Evolutionary conservation across 2,888 invertebrate species (phyloP), one percentile per base, ranked within the genome.

Genomic region (Epinotia demarniana): DNA sequence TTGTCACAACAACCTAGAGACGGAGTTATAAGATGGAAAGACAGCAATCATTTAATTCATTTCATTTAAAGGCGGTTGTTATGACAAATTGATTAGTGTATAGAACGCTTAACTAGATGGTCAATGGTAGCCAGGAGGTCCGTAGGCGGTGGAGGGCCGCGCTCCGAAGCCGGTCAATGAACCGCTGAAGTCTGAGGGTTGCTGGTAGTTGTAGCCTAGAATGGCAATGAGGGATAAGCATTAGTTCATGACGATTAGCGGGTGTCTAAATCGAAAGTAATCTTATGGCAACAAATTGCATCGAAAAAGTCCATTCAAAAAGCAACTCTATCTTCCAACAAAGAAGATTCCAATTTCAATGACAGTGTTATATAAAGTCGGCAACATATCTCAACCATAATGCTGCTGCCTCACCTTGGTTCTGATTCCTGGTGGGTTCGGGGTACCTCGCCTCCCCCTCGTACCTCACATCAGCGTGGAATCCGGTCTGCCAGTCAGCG

Each of bases 401-500:
- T 16, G 9, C n/a, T 11, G 5, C 12, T 9, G 13, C 33, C 19
- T 75, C 39, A 66, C 64, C 58, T 6, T 73, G 23, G 16, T 73
- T 64, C 6, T 73, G 58, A 46, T 84, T 83, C 60, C 84, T 87
- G 73, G 94, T 94, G 60, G 93, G 93, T 57, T 96, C 95, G 0
- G 96, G 96, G 82, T 96, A 96, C 27, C 90, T 92, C 0, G 96
- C 96, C 77, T 96, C 95, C 0, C 97, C 97, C 84, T 97, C 96
- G 86, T 97, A 96, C 78, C 95, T 93, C 11, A 97, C 97, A 80
- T 97, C 96, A 9, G 97, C 97, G 85, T 97, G 97, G 93, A 96
- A 97, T 0, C 97, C 97, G 0, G 96, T 96, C 84, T 96, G 95
- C 97, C 97, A 97, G 83, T 97, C 97, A 0, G 97, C 97, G 81